Evolutionary conservation across 2,797 vertebrate species (phyloP).

Genomic region (Pempheris klunzingeri): DNA sequence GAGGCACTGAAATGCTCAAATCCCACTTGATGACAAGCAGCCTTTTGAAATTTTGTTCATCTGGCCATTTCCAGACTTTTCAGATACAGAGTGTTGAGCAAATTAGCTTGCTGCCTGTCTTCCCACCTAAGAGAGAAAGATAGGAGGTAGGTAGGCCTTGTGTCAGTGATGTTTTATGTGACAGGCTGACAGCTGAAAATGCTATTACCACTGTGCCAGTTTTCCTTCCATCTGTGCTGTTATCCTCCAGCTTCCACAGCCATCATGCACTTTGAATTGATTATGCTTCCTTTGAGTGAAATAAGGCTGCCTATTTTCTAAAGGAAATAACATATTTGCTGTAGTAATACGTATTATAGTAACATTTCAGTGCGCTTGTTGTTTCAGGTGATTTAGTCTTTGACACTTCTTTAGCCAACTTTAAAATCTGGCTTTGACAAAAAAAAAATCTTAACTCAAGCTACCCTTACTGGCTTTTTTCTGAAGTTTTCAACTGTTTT

Average conservation of each 20-base stretch:
- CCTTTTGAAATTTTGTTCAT: constrained; percentile 27
- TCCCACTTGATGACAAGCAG: constrained; percentile 29
- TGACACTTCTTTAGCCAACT: neutral
- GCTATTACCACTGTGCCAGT: constrained; percentile 41
- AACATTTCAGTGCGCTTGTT: neutral
- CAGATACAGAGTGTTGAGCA: constrained; percentile 44
- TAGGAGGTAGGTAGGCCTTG: constrained; percentile 37
- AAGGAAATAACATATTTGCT: constrained; percentile 3
- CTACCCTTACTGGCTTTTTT: neutral
- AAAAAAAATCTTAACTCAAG: neutral
- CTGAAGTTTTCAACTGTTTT: neutral
- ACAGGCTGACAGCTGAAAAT: constrained; percentile 64
- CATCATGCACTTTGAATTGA: constrained; percentile 41
- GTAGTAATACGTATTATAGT: no score
- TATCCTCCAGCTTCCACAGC: constrained; percentile 36
- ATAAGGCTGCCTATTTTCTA: neutral
- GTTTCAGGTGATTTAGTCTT: constrained; percentile 10
- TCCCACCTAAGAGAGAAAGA: constrained; percentile 47
- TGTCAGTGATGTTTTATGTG: constrained; percentile 53
- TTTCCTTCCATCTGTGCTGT: constrained; percentile 47
- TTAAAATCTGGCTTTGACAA: neutral
- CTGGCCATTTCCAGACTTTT: constrained; percentile 45
- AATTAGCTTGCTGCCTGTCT: constrained; percentile 68
- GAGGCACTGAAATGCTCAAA: constrained; percentile 25
- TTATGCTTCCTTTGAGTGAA: constrained; percentile 37